A percentile compares a stretch with the other conserved stretches of the same genome.
phyloP scores from a whole-genome alignment of 2,888 invertebrate genomes.

The Epistrophe eligans region DNA sequence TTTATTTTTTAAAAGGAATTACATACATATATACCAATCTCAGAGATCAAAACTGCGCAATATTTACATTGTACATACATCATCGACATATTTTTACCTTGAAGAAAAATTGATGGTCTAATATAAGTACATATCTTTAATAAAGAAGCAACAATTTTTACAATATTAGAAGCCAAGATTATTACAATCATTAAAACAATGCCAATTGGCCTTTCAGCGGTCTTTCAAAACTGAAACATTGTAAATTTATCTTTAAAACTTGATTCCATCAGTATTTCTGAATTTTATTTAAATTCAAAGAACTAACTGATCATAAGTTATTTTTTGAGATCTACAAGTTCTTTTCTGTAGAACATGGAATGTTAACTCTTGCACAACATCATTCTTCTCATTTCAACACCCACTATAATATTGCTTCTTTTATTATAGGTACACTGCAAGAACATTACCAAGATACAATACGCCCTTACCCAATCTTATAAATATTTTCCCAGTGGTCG shows the following conservation, averaged over 20 bases:
- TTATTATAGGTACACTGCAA: conserved; percentile 10
- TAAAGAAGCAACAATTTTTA: too few relatives aligned
- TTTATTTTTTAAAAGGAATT: not conserved
- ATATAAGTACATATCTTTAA: too few relatives aligned
- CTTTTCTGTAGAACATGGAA: conserved; percentile 16
- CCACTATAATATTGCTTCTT: not conserved
- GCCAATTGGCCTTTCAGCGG: too few relatives aligned
- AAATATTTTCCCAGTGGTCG: conserved; percentile 25
- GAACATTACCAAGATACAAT: conserved; percentile 12
- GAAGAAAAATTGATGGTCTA: too few relatives aligned
- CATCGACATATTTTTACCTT: too few relatives aligned
- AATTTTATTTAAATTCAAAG: not conserved
- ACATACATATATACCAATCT: too few relatives aligned
- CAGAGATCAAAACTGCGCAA: too few relatives aligned
- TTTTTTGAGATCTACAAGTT: not conserved
- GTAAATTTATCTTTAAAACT: not conserved
- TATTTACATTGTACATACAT: too few relatives aligned
- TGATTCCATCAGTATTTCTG: not conserved
- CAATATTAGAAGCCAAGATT: too few relatives aligned
- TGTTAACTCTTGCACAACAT: conserved; percentile 12
- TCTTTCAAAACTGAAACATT: not conserved
- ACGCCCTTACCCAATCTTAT: conserved; percentile 38
- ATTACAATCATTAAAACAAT: too few relatives aligned
- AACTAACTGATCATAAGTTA: not conserved
- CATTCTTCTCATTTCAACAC: conserved; percentile 35